phyloP scores from a whole-genome alignment of 2,797 vertebrate species.

The Ibycter americanus region DNA sequence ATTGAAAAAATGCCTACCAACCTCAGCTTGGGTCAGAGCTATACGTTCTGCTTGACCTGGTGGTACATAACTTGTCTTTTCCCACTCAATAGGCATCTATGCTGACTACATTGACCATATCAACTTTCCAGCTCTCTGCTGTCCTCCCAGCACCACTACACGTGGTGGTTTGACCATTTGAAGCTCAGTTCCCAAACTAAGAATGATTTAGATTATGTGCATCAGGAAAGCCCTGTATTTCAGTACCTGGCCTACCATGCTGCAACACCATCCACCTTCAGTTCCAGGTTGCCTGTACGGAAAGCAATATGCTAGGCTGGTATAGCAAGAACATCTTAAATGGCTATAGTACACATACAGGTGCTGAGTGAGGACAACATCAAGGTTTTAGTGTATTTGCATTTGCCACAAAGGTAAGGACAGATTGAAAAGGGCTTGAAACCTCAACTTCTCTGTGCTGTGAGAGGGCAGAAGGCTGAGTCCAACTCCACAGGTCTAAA shows the following conservation, averaged over 20 bases:
- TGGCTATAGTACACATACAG: background rate
- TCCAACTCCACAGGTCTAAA: background rate
- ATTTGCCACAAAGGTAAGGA: background rate
- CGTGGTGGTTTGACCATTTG: background rate
- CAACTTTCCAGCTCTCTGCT: background rate
- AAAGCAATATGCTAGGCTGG: background rate
- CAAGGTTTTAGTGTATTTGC: background rate
- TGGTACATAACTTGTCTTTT: background rate
- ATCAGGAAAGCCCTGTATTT: background rate
- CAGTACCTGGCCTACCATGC: accelerated
- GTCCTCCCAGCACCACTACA: background rate
- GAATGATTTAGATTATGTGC: background rate
- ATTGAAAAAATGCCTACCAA: background rate
- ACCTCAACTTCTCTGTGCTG: background rate
- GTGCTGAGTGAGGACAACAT: background rate
- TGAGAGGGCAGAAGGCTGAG: background rate
- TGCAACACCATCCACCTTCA: background rate
- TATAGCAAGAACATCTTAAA: background rate
- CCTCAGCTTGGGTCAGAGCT: background rate
- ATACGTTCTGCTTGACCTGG: accelerated
- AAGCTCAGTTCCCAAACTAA: background rate
- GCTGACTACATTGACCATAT: background rate
- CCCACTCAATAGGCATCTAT: background rate
- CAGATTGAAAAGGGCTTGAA: background rate
- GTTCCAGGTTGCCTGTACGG: background rate